Conservation (phyloP, 1,140 invertebrate genomes). For the Diuraphis noxia region DNA sequence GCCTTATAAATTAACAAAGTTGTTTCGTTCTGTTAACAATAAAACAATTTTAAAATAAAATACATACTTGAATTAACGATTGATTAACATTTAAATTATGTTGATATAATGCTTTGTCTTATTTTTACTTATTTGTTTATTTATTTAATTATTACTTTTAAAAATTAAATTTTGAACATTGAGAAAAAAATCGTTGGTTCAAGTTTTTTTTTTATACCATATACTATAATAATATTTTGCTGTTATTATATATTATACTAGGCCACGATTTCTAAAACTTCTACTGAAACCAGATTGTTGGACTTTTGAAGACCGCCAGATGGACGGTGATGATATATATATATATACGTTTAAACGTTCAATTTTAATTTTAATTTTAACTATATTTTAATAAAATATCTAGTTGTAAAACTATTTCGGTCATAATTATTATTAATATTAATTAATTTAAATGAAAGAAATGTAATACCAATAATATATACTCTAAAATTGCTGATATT, state of each 20-base stretch:
- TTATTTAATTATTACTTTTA: background rate
- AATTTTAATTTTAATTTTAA: conserved; percentile 7
- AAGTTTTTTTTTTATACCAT: background rate
- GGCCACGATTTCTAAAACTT: conserved; percentile 20
- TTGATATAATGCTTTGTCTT: background rate
- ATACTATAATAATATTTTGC: background rate
- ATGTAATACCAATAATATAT: background rate
- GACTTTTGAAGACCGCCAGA: conserved; percentile 32
- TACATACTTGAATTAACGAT: background rate
- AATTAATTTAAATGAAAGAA: background rate
- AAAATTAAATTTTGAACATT: background rate
- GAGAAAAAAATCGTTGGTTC: background rate
- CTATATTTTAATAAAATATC: background rate
- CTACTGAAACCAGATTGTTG: conserved; percentile 17
- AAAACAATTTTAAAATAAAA: background rate
- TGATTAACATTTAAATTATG: background rate
- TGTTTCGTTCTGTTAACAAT: background rate
- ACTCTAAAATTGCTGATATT: background rate
- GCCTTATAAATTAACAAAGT: background rate
- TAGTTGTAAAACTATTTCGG: background rate
- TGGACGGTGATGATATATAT: background rate
- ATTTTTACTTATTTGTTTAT: background rate
- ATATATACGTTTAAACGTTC: background rate
- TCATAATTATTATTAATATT: background rate
- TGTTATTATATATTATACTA: conserved; percentile 22